Evolutionary conservation across 2,888 invertebrate genomes (phyloP).

Genomic region (Nudaria mundana): DNA sequence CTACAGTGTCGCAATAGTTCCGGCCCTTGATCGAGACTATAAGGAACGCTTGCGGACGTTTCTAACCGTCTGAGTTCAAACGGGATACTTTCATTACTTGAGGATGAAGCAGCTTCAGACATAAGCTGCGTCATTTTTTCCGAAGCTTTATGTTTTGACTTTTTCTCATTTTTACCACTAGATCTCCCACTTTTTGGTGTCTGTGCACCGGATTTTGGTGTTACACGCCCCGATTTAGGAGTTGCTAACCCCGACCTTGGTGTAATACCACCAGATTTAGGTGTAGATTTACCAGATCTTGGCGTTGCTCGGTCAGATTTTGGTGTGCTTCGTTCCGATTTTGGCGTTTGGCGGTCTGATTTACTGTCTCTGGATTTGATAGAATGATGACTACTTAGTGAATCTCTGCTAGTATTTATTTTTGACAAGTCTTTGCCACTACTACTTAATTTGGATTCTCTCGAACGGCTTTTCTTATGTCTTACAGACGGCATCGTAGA

Average conservation of each 20-base stretch:
- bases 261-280: slow-evolving; percentile 68
- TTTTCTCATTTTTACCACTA: slow-evolving; percentile 72
- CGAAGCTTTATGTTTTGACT: slow-evolving; percentile 71
- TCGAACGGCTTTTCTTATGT: slow-evolving; percentile 73
- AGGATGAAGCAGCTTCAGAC: slow-evolving; percentile 82
- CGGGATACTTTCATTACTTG: slow-evolving; percentile 81
- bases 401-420: slow-evolving; percentile 74
- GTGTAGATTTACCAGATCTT: slow-evolving; percentile 66
- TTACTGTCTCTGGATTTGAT: slow-evolving; percentile 74
- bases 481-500: slow-evolving; percentile 71
- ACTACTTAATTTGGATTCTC: slow-evolving; percentile 68
- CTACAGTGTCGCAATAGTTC: slow-evolving; percentile 77
- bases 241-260: slow-evolving; percentile 70
- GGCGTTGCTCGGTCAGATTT: slow-evolving; percentile 72
- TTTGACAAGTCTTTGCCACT: slow-evolving; percentile 63
- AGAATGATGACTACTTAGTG: slow-evolving; percentile 76
- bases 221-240: slow-evolving; percentile 67
- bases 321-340: slow-evolving; percentile 73
- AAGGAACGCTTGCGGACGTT: slow-evolving; percentile 84
- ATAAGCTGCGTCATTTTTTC: slow-evolving; percentile 78
- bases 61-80: slow-evolving; percentile 74
- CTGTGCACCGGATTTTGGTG: slow-evolving; percentile 69
- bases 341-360: slow-evolving; percentile 71
- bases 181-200: slow-evolving; percentile 82
- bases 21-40: slow-evolving; percentile 78